Base-by-base conservation (phyloP, 1,140 invertebrate genomes). In the Bilobella aurantiaca region DNA sequence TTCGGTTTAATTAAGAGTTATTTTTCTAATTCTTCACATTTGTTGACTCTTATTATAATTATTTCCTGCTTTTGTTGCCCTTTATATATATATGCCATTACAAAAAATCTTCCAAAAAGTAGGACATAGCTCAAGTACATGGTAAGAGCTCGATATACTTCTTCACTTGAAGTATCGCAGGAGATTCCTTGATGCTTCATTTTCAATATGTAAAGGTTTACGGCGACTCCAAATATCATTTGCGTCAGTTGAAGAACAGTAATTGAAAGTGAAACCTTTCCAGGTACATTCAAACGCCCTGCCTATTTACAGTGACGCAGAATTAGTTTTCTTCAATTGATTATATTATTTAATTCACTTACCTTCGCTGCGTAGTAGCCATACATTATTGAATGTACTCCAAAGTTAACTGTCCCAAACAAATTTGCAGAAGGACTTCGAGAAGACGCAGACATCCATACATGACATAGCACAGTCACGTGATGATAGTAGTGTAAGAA, bases 61-160 rank as follows among this genome's bases (percentile, higher is more conserved):
- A n/a, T n/a, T n/a, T n/a, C n/a, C n/a, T n/a, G n/a, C n/a, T n/a
- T n/a, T n/a, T n/a, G n/a, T 8, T 23, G 14, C 14, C 21, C 25
- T 56, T 23, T 12, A 16, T 25, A 8, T 8, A 95, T 77, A 77
- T 95, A 93, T 5, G 88, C 82, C 74, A 88, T 88, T 77, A 90
- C 87, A 82, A 95, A 95, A 84, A 94, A 94, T 69, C 84, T 81
- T 28, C 88, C 88, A 76, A 94, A 95, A 0, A 95, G 81, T 14
- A 93, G 85, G 75, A 93, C 91, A 76, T 93, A 94, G 66, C 89
- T 92, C 76, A 91, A 90, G 79, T 97, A 97, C 92, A 98, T 97
- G 28, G 88, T 82, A 71, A 95, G 84, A 25, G 91, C 93, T 29
- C 93, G 83, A 73, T 87, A 88, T 62, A 96, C 88, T 77, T 94